phyloP scores from a whole-genome alignment of 1,140 invertebrate species.

The Neocloeon triangulifer region DNA sequence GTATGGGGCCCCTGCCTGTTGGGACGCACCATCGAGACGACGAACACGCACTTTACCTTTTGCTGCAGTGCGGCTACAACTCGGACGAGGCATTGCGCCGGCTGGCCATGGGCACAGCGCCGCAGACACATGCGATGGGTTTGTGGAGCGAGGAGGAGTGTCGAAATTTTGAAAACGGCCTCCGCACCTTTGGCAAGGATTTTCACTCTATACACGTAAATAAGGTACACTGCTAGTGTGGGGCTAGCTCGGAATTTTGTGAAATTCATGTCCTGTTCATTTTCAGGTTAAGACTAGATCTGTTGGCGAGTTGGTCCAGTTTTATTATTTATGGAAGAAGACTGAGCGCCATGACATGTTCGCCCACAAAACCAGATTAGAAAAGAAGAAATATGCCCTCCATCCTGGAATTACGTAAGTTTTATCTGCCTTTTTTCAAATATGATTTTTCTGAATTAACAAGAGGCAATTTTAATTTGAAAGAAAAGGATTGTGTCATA shows the following conservation, averaged over 20 bases:
- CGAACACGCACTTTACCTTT: slow-evolving; percentile 73
- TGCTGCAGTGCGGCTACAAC: slow-evolving; percentile 88
- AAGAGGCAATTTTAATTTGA: no score
- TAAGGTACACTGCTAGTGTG: slow-evolving; percentile 26
- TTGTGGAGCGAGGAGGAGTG: slow-evolving; percentile 96
- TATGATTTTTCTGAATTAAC: no score
- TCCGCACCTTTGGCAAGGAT: slow-evolving; percentile 84
- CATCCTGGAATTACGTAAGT: slow-evolving; percentile 68
- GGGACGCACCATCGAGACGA: no score
- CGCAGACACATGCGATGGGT: slow-evolving; percentile 47
- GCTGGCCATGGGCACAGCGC: slow-evolving; percentile 53
- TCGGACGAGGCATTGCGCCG: slow-evolving; percentile 74
- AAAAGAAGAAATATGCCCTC: slow-evolving; percentile 70
- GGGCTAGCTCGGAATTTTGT: no score
- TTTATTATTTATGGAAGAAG: slow-evolving; percentile 99
- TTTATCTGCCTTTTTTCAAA: no score
- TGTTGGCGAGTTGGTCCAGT: slow-evolving; percentile 92
- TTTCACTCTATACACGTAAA: slow-evolving; percentile 87
- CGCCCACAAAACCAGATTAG: slow-evolving; percentile 55
- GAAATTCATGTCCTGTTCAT: no score
- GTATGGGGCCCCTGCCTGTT: no score
- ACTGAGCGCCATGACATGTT: slow-evolving; percentile 81
- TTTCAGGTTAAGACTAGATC: slow-evolving; percentile 58
- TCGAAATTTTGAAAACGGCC: slow-evolving; percentile 84
- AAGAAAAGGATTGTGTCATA: no score